These are phyloP conservation scores for Paradisaea rubra DNA, from an alignment of 2,113 vertebrate genomes.

Conservation along the genomic window DNA sequence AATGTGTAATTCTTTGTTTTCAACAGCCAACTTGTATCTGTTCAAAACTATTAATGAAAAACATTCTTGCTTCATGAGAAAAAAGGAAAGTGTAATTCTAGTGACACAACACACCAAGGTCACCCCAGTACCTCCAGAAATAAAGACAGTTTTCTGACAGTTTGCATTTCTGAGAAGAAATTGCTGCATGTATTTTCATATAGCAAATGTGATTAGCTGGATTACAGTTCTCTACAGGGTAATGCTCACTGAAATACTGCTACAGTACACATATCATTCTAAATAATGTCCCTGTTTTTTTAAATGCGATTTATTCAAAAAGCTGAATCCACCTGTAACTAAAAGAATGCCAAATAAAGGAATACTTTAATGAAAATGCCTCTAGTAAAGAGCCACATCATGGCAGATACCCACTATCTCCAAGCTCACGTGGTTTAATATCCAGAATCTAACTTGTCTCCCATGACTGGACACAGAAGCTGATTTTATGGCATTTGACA, in stretches of 20 bases:
- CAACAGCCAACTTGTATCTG: background rate
- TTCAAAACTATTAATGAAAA: background rate
- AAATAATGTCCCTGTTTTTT: background rate
- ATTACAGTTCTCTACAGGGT: background rate
- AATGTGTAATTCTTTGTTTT: background rate
- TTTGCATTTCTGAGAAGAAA: background rate
- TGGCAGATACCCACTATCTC: background rate
- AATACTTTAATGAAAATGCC: background rate
- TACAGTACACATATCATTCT: background rate
- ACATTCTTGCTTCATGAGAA: background rate
- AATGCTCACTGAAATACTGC: background rate
- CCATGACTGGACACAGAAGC: background rate
- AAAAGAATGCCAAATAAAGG: background rate
- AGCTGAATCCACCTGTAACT: background rate
- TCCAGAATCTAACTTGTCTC: background rate
- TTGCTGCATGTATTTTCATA: background rate
- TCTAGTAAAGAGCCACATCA: background rate
- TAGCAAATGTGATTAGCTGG: background rate
- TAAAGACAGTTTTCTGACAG: background rate
- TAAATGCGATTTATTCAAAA: background rate
- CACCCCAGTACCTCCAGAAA: background rate
- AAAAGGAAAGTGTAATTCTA: background rate
- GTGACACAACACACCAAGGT: rapidly evolving
- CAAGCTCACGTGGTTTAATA: background rate
- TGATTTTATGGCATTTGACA: background rate